Evolutionary conservation across 2,113 vertebrate species (phyloP).

Genomic region (Mastomys natalensis): DNA sequence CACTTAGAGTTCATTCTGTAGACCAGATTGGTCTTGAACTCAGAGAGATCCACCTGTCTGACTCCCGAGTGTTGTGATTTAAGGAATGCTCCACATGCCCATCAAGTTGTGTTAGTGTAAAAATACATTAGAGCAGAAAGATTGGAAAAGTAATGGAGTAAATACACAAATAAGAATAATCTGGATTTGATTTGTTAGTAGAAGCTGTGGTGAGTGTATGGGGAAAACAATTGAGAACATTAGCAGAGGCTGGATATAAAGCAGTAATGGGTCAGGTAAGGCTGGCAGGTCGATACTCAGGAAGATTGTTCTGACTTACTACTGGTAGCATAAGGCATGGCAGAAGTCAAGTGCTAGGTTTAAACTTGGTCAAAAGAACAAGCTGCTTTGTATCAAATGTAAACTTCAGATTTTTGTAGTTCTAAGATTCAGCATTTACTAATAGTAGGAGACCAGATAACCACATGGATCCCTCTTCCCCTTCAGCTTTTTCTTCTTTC

Average conservation of each 20-base stretch:
- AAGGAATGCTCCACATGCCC: neutral
- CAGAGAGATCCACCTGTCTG: neutral
- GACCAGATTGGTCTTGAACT: neutral
- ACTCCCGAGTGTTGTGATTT: neutral
- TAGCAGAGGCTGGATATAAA: neutral
- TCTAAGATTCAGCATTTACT: neutral
- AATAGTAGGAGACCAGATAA: neutral
- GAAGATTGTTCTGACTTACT: neutral
- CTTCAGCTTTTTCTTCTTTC: neutral
- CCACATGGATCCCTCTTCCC: neutral
- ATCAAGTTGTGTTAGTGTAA: neutral
- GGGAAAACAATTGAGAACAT: no score
- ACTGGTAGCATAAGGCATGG: neutral
- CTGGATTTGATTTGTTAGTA: neutral
- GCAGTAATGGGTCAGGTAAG: neutral
- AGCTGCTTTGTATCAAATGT: neutral
- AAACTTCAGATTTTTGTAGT: neutral
- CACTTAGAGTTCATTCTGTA: neutral
- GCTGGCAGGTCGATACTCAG: neutral
- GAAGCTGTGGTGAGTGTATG: neutral
- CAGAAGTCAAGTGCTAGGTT: neutral
- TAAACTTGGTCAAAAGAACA: neutral
- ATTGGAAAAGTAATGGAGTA: neutral
- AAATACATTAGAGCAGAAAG: neutral
- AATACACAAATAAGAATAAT: neutral